Evolutionary conservation across 2,888 invertebrate species (phyloP).

Genomic region (Cistogaster globosa): DNA sequence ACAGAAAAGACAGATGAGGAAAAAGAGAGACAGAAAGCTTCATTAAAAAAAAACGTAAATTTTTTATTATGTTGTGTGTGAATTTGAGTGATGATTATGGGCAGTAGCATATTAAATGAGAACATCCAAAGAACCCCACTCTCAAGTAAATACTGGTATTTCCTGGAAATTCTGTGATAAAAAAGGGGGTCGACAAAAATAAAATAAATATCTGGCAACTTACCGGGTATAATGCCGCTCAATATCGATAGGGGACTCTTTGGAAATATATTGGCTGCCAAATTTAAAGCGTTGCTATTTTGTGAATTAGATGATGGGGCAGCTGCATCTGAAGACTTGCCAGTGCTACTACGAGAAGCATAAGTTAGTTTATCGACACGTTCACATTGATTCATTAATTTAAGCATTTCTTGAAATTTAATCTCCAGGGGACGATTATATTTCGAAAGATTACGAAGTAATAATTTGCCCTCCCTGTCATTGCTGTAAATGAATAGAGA

Average conservation of each 20-base stretch:
- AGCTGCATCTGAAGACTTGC: constrained; percentile 76
- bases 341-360: constrained; percentile 72
- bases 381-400: constrained; percentile 91
- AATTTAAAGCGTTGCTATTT: constrained; percentile 77
- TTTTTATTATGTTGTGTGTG: too few relatives aligned
- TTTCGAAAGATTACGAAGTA: constrained; percentile 86
- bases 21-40: too few relatives aligned
- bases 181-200: too few relatives aligned
- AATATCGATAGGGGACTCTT: constrained; percentile 88
- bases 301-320: constrained; percentile 18
- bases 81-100: too few relatives aligned
- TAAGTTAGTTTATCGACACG: constrained; percentile 84
- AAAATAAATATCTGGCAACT: constrained; percentile 30
- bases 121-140: too few relatives aligned
- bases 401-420: constrained; percentile 89
- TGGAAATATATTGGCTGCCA: constrained; percentile 83
- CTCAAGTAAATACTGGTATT: too few relatives aligned
- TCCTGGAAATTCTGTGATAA: too few relatives aligned
- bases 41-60: too few relatives aligned
- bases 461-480: constrained; percentile 87
- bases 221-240: constrained; percentile 93
- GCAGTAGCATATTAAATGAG: too few relatives aligned
- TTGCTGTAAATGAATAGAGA: constrained; percentile 84
- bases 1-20: too few relatives aligned
- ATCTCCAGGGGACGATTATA: constrained; percentile 87